Conservation (phyloP, 2,888 invertebrate genomes). For the Malthinus flaveolus region DNA sequence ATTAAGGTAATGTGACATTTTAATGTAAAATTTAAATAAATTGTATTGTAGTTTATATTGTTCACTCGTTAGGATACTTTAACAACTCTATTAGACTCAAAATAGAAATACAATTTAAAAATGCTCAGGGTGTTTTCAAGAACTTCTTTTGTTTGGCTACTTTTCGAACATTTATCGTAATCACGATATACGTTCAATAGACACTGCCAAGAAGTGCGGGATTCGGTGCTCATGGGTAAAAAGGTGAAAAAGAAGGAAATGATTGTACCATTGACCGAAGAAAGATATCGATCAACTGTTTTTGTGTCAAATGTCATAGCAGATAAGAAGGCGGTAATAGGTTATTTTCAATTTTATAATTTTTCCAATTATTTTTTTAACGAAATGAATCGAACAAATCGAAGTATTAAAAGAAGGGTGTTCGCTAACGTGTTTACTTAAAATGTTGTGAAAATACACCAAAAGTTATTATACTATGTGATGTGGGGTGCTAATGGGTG, state of each 20-base stretch:
- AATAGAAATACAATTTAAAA: too few species aligned
- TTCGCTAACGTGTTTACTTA: conserved; percentile 11
- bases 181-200: too few species aligned
- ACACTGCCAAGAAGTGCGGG: too few species aligned
- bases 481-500: conserved; percentile 41
- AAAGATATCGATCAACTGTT: conserved; percentile 30
- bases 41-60: too few species aligned
- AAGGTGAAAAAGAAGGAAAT: neutral
- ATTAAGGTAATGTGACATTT: too few species aligned
- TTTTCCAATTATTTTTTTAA: conserved; percentile 15
- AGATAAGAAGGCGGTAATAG: conserved; percentile 39
- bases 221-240: too few species aligned
- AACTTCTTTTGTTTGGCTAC: too few species aligned
- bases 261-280: neutral
- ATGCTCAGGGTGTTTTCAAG: too few species aligned
- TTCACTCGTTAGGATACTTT: too few species aligned
- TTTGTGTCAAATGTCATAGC: conserved; percentile 39
- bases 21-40: conserved; percentile 1
- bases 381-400: conserved; percentile 11
- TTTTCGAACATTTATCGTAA: too few species aligned
- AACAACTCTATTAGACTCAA: too few species aligned
- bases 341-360: conserved; percentile 30
- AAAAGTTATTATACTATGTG: conserved; percentile 25
- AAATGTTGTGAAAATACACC: conserved; percentile 17
- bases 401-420: conserved; percentile 8